A percentile compares a stretch with the other conserved stretches of the same genome.
Conservation (phyloP, 2,888 invertebrate species). For the Notocelia uddmanniana region DNA sequence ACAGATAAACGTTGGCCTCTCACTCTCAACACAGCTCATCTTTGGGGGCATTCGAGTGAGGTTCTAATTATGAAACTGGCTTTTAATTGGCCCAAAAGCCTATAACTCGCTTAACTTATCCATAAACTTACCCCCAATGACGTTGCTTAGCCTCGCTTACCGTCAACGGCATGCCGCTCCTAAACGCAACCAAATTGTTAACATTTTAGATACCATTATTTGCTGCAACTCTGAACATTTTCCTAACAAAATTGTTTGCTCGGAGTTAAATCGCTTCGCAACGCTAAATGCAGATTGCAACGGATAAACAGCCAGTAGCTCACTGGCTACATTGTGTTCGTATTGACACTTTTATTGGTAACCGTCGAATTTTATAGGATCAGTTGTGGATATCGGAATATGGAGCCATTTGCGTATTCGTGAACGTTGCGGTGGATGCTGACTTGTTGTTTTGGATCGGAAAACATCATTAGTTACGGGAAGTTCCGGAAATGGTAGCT, state of each 20-base stretch:
- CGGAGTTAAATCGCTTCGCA: not conserved
- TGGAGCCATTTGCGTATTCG: constrained; percentile 1
- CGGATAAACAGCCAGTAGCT: not conserved
- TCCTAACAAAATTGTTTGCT: constrained; percentile 12
- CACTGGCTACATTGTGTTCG: constrained; percentile 11
- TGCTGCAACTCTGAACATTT: not conserved
- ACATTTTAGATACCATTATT: not conserved
- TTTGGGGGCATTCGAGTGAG: too few species aligned
- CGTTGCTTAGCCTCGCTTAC: too few species aligned
- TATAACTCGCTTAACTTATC: too few species aligned
- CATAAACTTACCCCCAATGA: too few species aligned
- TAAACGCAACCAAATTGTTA: not conserved
- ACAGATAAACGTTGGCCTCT: too few species aligned
- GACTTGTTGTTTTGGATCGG: not conserved
- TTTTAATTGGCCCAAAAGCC: too few species aligned
- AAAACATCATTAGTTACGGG: not conserved
- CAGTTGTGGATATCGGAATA: constrained; percentile 10
- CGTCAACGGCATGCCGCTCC: too few species aligned
- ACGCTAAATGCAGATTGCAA: constrained; percentile 10
- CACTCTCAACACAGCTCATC: too few species aligned
- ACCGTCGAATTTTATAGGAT: constrained; percentile 16
- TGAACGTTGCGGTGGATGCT: not conserved
- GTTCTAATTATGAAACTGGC: too few species aligned
- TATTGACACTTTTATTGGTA: constrained; percentile 27
- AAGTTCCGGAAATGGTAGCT: too few species aligned